Base-by-base conservation (phyloP, 2,888 invertebrate genomes). In the Andrena marginata region DNA sequence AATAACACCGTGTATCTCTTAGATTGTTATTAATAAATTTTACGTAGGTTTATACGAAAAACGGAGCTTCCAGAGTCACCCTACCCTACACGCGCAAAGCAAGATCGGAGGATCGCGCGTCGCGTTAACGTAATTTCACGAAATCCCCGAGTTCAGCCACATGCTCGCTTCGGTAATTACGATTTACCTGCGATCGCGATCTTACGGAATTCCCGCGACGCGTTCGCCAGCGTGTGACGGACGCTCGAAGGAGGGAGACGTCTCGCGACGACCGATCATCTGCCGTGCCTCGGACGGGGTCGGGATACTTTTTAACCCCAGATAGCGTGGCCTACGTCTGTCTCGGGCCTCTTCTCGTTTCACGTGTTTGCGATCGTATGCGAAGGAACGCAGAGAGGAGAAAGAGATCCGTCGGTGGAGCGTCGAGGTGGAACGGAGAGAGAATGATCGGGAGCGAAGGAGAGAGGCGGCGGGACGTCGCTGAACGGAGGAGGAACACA, bases 301-400 rank as follows among this genome's bases (percentile, higher is more conserved):
- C 82, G 67, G 64, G 54, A 82, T 82, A 65, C 64, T 82, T 86
- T 85, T 82, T 73, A 67, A 85, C 85, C 80, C 67, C 54, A 35
- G 81, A 82, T 79, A 82, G 79, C 77, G 64, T 31, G 26, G 71
- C 77, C 64, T 73, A 68, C 74, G 79, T 70, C 54, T 80, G 48
- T 54, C 33, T 16, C 64, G 33, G 8, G 23, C 8, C 59, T 62
- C 31, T 33, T 35, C 64, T 64, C 54, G 31, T 69, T 31, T 78
- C 75, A 26, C 73, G 54, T 26, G 49, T 54, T 59, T n/a, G 33
- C 29, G 3, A 23, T 35, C 54, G 13, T 56, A 33, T n/a, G 8
- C 20, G 26, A 62, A 26, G 62, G 54, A 48, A 56, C 51, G 33
- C 62, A 31, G 35, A 63, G 10, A 42, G 33, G 33, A 59, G 68